Conservation (phyloP, 35 echinoderm and acorn worm species). For the Strongylocentrotus purpuratus region DNA sequence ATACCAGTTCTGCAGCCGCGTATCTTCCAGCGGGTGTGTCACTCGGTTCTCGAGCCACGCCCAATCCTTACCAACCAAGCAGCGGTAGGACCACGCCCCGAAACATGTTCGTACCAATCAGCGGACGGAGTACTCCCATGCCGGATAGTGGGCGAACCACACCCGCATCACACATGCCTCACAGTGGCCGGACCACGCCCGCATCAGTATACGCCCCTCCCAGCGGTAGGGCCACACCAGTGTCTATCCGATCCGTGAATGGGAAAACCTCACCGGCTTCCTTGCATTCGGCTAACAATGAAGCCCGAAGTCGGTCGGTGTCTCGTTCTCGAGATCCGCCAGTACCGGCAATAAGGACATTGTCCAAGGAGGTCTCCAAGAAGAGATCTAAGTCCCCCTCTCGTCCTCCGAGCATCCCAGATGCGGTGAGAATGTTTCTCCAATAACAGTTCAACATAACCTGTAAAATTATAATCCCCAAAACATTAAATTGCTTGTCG, state of each 20-base stretch:
- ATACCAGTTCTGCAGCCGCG: background rate
- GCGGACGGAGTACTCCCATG: background rate
- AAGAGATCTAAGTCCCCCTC: background rate
- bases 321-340: slow-evolving; percentile 15
- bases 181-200: background rate
- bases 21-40: slow-evolving; percentile 21
- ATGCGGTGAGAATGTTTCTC: background rate
- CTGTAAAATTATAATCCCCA: background rate
- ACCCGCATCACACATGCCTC: background rate
- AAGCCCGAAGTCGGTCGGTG: background rate
- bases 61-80: background rate
- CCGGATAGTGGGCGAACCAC: background rate
- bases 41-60: background rate
- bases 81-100: background rate
- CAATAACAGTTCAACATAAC: background rate
- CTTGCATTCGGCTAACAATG: background rate
- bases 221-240: background rate
- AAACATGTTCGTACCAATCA: background rate
- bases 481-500: background rate
- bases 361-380: background rate
- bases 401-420: background rate
- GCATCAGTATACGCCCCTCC: background rate
- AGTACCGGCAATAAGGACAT: background rate
- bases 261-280: background rate
- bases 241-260: background rate